Conservation (phyloP, 2,888 invertebrate species). For the Ormyrus rosae region DNA sequence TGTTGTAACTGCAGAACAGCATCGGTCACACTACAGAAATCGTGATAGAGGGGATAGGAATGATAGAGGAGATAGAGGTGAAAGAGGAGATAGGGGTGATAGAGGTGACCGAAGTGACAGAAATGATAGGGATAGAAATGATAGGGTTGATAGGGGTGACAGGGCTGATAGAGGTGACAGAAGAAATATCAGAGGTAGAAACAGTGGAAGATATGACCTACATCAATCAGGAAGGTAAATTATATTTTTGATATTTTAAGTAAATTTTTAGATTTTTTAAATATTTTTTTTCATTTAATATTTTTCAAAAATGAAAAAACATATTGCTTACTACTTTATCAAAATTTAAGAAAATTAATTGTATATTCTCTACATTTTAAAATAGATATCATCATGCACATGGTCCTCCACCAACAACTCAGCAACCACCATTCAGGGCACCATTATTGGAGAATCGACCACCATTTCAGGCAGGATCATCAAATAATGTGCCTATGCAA, state of each 20-base stretch:
- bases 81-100: conserved; percentile 60
- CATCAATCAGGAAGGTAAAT: conserved; percentile 62
- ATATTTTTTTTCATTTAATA: no score
- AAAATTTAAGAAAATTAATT: no score
- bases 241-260: background rate
- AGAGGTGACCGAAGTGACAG: conserved; percentile 57
- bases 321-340: no score
- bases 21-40: conserved; percentile 60
- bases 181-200: conserved; percentile 46
- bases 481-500: conserved; percentile 48
- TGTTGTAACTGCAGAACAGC: conserved; percentile 71
- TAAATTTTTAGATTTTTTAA: background rate
- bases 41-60: conserved; percentile 66
- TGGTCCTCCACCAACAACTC: conserved; percentile 25
- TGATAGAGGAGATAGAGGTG: conserved; percentile 64
- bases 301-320: no score
- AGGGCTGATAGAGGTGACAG: conserved; percentile 39
- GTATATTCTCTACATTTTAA: conserved; percentile 12
- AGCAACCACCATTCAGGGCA: conserved; percentile 61
- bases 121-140: conserved; percentile 60
- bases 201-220: conserved; percentile 65
- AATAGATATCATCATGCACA: conserved; percentile 47
- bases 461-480: conserved; percentile 62
- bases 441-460: conserved; percentile 66
- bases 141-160: conserved; percentile 50